Evolutionary conservation across 2,113 vertebrate genomes (phyloP), one percentile per base, ranked within the genome.

Genomic region (Turdus rufiventris): DNA sequence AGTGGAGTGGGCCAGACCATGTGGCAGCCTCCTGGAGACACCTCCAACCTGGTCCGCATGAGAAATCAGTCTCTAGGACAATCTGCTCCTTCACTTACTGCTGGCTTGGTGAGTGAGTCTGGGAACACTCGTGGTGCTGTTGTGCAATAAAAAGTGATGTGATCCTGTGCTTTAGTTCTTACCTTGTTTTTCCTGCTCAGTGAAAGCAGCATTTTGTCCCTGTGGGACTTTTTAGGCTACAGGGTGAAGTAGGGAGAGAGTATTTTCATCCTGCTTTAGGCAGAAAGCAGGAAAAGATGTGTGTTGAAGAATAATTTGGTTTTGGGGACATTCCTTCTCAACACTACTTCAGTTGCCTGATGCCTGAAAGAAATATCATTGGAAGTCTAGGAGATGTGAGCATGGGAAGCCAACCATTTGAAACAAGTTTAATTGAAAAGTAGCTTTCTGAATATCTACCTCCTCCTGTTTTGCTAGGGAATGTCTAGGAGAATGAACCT

Each of bases 51-150:
- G 95, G 98, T 99, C 91, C 98, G 99, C 51, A 99, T 99, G 99
- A 98, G 99, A 97, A 99, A 98, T 89, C 99, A 99, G 89, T 97
- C 97, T 8, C 94, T 99, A 38, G 99, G 99, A 71, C 99, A 99
- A 34, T 99, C 99, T 68, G 99, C 99, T 8, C 99, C 99, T 34
- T 99, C 99, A 3, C 99, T 99, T 91, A 99, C 99, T n/a, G 98
- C 98, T 85, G 98, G 99, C 79, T 98, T 98, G 99, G 99, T 99
- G 95, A 98, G 99, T 99, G 93, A 98, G 98, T 98, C 78, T 90
- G 48, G 43, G 8, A 68, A 58, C 50, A 10, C 18, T 89, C 15
- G 1, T 54, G 36, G 18, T 60, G 66, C 43, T 68, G 85, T 82
- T 58, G 31, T 40, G 72, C 72, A 97, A 3, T n/a, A 48, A 88